Evolutionary conservation across 1,140 invertebrate genomes (phyloP), one percentile per base, ranked within the genome.

Genomic region (Venustaconcha ellipsiformis): DNA sequence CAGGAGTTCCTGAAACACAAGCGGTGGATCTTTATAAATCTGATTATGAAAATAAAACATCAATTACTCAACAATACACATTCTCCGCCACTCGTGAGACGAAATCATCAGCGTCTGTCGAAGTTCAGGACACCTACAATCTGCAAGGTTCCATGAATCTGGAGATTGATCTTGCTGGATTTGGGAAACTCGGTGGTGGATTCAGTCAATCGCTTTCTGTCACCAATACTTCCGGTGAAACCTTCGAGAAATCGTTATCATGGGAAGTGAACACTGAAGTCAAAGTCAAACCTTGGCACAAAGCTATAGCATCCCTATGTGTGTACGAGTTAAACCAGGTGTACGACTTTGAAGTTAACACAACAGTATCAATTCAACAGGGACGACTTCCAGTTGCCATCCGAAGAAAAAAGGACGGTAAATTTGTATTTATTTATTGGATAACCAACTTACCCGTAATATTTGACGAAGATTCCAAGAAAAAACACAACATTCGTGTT

Each of bases 61-160:
- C 37, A 20, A 58, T 14, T 23, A 23, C 18, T 18, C 76, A 78
- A 62, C 64, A 20, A 23, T 78, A 78, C 64, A 78, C 65, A 14
- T 78, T 78, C 69, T 48, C 60, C 2, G 67, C 76, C 1, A 26
- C 58, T 23, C 57, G 76, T 18, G 64, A 78, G 37, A 78, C 76
- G 14, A 48, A 56, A 17, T 60, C 70, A 5, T 58, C 66, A 14
- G 67, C 71, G 1, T 70, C 20, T 13, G 30, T 78, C n/a, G 76
- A 78, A 68, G 30, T 78, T n/a, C 76, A 78, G 63, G 76, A 78
- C 26, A 78, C 70, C 57, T 78, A 78, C 37, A 78, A 60, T 59
- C 11, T 78, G 18, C 71, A 71, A 56, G 76, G 70, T 12, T 13
- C 65, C 26, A 78, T 71, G 30, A 78, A 78, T 20, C 23, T 78